Base-by-base conservation (phyloP, 2,797 vertebrate species). In the Naso thynnoides region DNA sequence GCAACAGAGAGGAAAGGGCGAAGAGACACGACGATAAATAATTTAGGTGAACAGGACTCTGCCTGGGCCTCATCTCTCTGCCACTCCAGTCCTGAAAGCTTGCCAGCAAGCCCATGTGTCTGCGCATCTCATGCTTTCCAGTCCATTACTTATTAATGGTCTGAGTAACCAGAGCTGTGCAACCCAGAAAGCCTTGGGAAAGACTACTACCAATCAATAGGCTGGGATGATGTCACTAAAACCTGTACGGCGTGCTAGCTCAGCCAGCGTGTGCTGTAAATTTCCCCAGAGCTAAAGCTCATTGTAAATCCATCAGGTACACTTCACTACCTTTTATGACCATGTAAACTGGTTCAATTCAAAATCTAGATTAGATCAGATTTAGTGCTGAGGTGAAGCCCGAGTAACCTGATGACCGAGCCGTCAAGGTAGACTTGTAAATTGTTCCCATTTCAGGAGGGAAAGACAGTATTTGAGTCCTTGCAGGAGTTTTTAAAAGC, bases 1-100 rank as follows among this genome's bases (percentile, higher is more conserved):
- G 62, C 77, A 69, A 63, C 42, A 49, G 49, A 79, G 65, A 76
- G 61, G 54, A 67, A 50, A 54, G 50, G 29, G 52, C 49, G 42
- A 9, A 54, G 65, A 56, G 36, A 61, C 55, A 82, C 66, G 62
- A 58, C 7, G 0, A 75, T 94, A 65, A 93, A 94, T 94, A 77
- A 94, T 94, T 93, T 48, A 94, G 76, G 68, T 47, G 82, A 93
- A 93, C 19, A 79, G 69, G 90, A 93, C 79, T 79, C 64, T 52
- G 70, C 59, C 62, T 65, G 59, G 76, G 85, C 70, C 79, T 65
- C 76, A 14, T 88, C 76, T 74, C 79, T 70, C 49, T 67, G 74
- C 73, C 73, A 62, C 79, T 79, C 73, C 52, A 50, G 59, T 81
- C 61, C 76, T 78, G 77, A 91, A 87, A 79, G 44, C 45, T 50